Evolutionary conservation across 2,888 invertebrate species (phyloP), one percentile per base, ranked within the genome.

Genomic region (Leptinotarsa rubiginosa): DNA sequence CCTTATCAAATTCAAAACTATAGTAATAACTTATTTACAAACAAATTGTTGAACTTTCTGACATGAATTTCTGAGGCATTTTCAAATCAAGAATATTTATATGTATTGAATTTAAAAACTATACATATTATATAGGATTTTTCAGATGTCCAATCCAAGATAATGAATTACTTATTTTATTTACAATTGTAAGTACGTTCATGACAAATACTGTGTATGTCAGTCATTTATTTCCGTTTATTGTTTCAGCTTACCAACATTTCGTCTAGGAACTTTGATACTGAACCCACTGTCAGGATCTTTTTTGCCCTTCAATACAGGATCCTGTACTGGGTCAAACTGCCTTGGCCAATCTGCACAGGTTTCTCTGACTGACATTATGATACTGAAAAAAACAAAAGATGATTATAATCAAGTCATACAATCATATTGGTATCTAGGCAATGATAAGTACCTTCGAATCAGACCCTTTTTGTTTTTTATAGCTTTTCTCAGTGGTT

Each of bases 401-500:
- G 5, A 50, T 4, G 7, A n/a, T 56, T 47, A 47, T 54, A 15
- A 50, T 15, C 49, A 62, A 31, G 31, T 15, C 18, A 65, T 49
- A 64, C 31, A 52, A 31, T 13, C 52, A 71, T 18, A 31, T 52
- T 22, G 50, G 7, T 20, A 20, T 4, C 5, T 15, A 65, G 41
- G n/a, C 1, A 65, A 54, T 56, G 16, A 49, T 16, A 5, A 15
- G n/a, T 78, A 89, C 93, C 93, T 94, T 82, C 96, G 89, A 78
- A 99, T 96, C 18, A 99, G 90, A 88, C 99, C 99, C 86, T 97
- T 97, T 87, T 98, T 99, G 85, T 98, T 98, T 88, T 99, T 99
- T 47, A 97, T 94, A 0, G 99, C 97, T 87, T 99, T 99, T 70
- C 98, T 89, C 4, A 99, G 88, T 0, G 98, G 98, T 83, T 99